Conservation (phyloP, 2,113 vertebrate genomes). For the Psittacula cyanocephala region DNA sequence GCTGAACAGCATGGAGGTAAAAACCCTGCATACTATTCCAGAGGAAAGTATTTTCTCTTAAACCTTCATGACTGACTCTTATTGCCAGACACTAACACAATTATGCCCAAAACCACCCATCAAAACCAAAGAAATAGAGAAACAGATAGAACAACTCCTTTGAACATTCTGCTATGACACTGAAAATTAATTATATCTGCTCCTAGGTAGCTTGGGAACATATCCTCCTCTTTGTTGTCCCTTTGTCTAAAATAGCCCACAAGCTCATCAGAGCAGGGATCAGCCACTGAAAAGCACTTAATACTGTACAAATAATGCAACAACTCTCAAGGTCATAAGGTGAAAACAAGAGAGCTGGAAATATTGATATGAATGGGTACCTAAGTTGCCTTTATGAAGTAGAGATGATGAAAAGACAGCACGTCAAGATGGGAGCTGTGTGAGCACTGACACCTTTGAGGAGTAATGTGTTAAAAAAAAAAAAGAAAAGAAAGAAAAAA, state of each 20-base stretch:
- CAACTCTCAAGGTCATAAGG: neutral
- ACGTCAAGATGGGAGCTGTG: neutral
- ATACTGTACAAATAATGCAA: neutral
- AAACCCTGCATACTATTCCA: neutral
- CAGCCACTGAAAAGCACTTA: neutral
- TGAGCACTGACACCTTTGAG: neutral
- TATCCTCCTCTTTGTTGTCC: neutral
- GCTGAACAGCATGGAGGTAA: neutral
- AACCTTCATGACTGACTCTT: neutral
- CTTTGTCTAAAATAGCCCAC: neutral
- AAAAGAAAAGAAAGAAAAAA: neutral
- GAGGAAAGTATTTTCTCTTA: neutral
- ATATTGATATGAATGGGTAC: neutral
- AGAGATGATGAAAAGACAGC: neutral
- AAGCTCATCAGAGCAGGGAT: neutral
- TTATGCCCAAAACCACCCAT: neutral
- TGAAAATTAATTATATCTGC: neutral
- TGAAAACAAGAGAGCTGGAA: neutral
- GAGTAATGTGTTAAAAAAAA: neutral
- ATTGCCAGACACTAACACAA: neutral
- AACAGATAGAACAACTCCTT: neutral
- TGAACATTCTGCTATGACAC: neutral
- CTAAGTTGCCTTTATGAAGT: neutral
- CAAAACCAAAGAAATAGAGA: neutral
- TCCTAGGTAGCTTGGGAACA: neutral